Conservation (phyloP, 2,113 vertebrate species). For the Tetrao urogallus region DNA sequence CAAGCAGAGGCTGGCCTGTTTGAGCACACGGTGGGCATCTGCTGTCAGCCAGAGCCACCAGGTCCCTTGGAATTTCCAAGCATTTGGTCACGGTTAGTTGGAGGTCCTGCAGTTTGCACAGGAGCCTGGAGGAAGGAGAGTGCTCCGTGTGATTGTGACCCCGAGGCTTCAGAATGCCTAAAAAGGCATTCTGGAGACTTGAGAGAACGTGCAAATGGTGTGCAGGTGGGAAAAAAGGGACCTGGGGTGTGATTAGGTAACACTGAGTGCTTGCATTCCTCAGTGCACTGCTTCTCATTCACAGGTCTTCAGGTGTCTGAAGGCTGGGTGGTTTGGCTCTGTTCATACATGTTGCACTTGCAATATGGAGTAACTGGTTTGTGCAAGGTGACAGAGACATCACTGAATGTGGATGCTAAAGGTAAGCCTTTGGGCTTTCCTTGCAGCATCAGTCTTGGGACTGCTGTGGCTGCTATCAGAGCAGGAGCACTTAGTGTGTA, state of each 20-base stretch:
- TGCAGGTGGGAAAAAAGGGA: background rate
- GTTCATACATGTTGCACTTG: background rate
- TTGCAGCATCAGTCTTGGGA: background rate
- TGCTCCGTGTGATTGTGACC: fast-evolving
- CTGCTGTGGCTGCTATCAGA: background rate
- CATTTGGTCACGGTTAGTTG: background rate
- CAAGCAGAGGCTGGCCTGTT: background rate
- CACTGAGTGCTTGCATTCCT: background rate
- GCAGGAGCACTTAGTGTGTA: background rate
- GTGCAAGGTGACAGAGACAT: background rate
- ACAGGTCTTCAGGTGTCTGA: background rate
- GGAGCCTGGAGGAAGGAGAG: background rate
- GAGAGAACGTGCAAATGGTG: background rate
- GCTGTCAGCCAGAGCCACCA: background rate
- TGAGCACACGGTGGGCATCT: background rate
- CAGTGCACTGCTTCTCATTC: background rate
- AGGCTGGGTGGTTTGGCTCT: background rate
- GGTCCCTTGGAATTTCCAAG: background rate
- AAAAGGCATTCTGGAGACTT: background rate
- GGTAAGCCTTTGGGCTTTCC: background rate
- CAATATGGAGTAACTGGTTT: background rate
- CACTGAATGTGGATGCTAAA: background rate
- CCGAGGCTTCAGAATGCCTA: background rate
- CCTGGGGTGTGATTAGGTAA: background rate
- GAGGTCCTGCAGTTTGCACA: background rate